Base-by-base conservation (phyloP, 2,888 invertebrate genomes). In the Cinara cedri region DNA sequence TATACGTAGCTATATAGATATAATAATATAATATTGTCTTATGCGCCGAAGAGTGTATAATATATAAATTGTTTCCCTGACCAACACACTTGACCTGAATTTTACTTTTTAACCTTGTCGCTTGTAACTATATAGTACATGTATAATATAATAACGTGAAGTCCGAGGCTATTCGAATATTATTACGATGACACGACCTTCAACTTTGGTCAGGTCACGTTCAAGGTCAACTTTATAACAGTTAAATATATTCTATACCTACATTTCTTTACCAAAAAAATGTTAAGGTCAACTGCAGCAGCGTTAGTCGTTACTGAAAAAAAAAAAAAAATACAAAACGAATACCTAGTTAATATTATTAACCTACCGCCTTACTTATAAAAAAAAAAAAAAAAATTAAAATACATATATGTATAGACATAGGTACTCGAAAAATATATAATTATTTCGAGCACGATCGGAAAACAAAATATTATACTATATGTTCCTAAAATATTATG, bases 51-150 rank as follows among this genome's bases (percentile, higher is more conserved):
- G 8, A 44, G 65, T 6, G 1, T n/a, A 54, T 62, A 34, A 44
- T 6, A 3, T n/a, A 54, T 62, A 34, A 44, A 57, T 72, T 72
- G 60, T 44, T 72, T 72, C 72, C 78, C 57, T 78, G 78, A 68
- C 68, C 78, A 70, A 55, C 78, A 70, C 66, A 70, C 78, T 78
- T 78, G 78, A 78, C 78, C 78, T 70, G 76, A 76, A 76, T 78
- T 68, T 78, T 78, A 70, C 78, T 76, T 68, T 68, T 76, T 57
- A 66, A 70, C 78, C 78, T 76, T 68, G 76, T 76, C 57, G 42
- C 10, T 42, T 51, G 57, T 11, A 14, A 46, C 66, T 3, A n/a
- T n/a, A n/a, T n/a, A n/a, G n/a, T n/a, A n/a, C n/a, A n/a, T n/a
- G n/a, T n/a, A n/a, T n/a, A n/a, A 34, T 34, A 34, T 21, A 13